phyloP scores from a whole-genome alignment of 1,140 invertebrate genomes.

The Teleopsis dalmanni region DNA sequence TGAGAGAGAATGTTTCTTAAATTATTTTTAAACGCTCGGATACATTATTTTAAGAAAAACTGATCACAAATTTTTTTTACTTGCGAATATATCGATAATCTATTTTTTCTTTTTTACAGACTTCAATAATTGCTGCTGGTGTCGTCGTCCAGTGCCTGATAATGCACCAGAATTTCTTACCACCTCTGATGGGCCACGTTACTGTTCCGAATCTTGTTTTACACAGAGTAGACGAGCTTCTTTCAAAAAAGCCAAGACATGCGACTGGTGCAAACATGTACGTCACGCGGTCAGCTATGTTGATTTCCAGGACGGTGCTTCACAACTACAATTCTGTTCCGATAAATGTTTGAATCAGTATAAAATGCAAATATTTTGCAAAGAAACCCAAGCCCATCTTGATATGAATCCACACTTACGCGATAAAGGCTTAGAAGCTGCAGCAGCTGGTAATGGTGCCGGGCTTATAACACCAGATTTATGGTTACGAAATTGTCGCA shows the following conservation, averaged over 20 bases:
- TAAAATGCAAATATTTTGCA: conserved; percentile 93
- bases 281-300: conserved; percentile 86
- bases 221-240: conserved; percentile 77
- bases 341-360: conserved; percentile 91
- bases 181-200: conserved; percentile 53
- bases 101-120: conserved; percentile 17
- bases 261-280: conserved; percentile 87
- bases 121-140: conserved; percentile 51
- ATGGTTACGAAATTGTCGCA: conserved; percentile 71
- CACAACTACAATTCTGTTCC: conserved; percentile 73
- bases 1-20: neutral
- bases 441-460: conserved; percentile 30
- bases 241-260: conserved; percentile 86
- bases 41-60: neutral
- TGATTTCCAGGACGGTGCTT: conserved; percentile 74
- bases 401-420: conserved; percentile 69
- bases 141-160: conserved; percentile 50
- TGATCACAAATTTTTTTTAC: neutral
- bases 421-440: conserved; percentile 35
- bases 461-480: conserved; percentile 78
- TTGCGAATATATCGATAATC: neutral
- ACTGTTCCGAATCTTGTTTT: conserved; percentile 85
- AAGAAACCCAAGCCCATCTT: conserved; percentile 81
- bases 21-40: neutral
- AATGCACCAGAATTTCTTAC: conserved; percentile 50